Evolutionary conservation across 2,888 invertebrate species (phyloP), one percentile per base, ranked within the genome.

Genomic region (Camponotus fellah): DNA sequence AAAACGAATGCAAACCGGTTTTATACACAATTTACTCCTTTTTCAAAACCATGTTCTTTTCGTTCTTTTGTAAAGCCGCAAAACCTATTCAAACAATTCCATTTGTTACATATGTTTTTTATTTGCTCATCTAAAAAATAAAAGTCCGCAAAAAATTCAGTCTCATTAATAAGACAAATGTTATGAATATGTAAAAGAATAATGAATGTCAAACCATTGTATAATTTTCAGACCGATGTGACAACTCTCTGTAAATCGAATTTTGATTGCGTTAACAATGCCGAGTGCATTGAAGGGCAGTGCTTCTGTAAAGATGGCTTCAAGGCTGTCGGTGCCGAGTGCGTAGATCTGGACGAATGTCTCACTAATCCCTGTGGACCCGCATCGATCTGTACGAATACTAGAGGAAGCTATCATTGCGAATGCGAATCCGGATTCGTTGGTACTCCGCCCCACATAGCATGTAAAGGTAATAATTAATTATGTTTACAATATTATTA

Each of bases 261-360:
- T 94, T 98, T 98, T 92, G 98, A 98, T 94, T 98, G 98, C 94
- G 98, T 98, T 53, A 98, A 98, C 95, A 98, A 98, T 93, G 98
- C 98, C 0, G 98, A 98, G 95, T 98, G 98, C 93, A 96, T 97
- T 86, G 98, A 98, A 92, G 97, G 96, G 87, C 98, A 98, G 95
- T 98, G 98, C 94, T 98, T 97, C 95, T 98, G 98, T 93, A 97
- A 98, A 95, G 97, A 97, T 90, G 98, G 98, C 26, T 98, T 98
- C 93, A 96, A 97, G 85, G 97, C 98, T 0, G 96, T 96, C 89
- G 97, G 97, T 60, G 97, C 98, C 0, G 96, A 97, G 88, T 98
- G 98, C 93, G 95, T 97, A 68, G 98, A 98, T 92, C 95, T 98
- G 60, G 97, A 98, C 93, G 98, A 99, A 95, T 99, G 99, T 94